phyloP scores from a whole-genome alignment of 1,140 invertebrate genomes.

The Matsumurasca onukii region DNA sequence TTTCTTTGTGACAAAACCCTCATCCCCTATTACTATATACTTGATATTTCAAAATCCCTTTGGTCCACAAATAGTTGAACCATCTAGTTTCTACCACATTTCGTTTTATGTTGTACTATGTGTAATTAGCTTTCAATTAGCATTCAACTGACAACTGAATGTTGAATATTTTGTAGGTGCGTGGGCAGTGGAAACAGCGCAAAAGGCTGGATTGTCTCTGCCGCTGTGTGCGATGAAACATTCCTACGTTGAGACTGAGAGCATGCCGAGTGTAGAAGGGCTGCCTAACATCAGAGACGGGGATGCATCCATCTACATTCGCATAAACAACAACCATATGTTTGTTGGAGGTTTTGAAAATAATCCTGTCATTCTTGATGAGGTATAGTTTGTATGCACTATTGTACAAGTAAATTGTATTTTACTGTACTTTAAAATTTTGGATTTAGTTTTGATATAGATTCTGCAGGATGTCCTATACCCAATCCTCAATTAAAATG shows the following conservation, averaged over 20 bases:
- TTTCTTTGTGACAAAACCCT: too few relatives aligned
- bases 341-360: slow-evolving; percentile 84
- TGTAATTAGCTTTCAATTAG: slow-evolving; percentile 1
- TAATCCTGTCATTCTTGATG: slow-evolving; percentile 77
- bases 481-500: too few relatives aligned
- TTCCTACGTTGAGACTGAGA: slow-evolving; percentile 81
- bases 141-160: not conserved
- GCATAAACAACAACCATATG: slow-evolving; percentile 78
- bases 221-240: slow-evolving; percentile 85
- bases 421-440: too few relatives aligned
- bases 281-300: slow-evolving; percentile 83
- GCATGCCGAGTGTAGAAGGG: slow-evolving; percentile 67
- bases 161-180: slow-evolving; percentile 63
- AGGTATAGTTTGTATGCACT: too few relatives aligned
- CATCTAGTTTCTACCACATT: too few relatives aligned
- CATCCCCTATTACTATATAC: not conserved
- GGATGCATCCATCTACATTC: slow-evolving; percentile 79
- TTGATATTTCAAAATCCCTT: slow-evolving; percentile 1
- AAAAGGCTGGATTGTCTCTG: slow-evolving; percentile 68
- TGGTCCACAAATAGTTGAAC: too few relatives aligned
- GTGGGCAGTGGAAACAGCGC: slow-evolving; percentile 74
- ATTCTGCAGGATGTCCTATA: too few relatives aligned
- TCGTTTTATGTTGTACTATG: too few relatives aligned
- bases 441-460: too few relatives aligned
- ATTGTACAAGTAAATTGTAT: too few relatives aligned